A percentile compares a stretch with the other conserved stretches of the same genome.
Conservation (phyloP, 2,888 invertebrate genomes). For the Dasysyrphus tricinctus region DNA sequence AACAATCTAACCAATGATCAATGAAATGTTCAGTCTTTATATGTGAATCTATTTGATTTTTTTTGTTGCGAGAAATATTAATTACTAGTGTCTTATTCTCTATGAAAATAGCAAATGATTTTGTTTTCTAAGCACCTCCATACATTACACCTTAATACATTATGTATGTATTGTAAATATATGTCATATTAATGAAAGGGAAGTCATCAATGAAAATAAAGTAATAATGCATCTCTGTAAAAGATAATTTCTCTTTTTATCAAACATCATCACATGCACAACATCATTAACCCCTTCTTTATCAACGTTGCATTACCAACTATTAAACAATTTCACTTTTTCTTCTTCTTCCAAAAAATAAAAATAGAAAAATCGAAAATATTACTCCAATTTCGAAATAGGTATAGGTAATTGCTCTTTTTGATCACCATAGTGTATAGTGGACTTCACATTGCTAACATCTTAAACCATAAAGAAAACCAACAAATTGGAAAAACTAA, state of each 20-base stretch:
- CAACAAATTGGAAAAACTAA: conserved; percentile 9
- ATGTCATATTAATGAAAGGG: too few species aligned
- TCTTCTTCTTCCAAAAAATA: conserved; percentile 16
- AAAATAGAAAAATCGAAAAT: conserved; percentile 33
- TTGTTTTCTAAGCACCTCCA: too few species aligned
- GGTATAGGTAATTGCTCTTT: conserved; percentile 39
- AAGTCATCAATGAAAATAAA: too few species aligned
- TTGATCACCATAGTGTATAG: conserved; percentile 23
- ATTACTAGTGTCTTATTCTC: too few species aligned
- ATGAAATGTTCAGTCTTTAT: too few species aligned
- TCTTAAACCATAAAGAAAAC: conserved; percentile 33
- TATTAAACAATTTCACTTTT: conserved; percentile 41
- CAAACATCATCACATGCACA: not conserved
- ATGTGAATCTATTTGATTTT: too few species aligned
- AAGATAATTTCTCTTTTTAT: conserved; percentile 14
- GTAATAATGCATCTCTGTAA: not conserved
- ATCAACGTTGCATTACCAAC: conserved; percentile 5
- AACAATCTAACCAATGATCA: too few species aligned
- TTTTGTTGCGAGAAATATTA: too few species aligned
- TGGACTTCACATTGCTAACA: conserved; percentile 27
- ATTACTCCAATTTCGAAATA: conserved; percentile 44
- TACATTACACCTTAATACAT: too few species aligned
- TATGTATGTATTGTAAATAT: too few species aligned
- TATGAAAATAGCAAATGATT: too few species aligned
- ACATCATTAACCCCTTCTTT: conserved; percentile 8